These are phyloP conservation scores for Cantharis lateralis DNA, from an alignment of 2,888 invertebrate genomes.

Conservation along the genomic window DNA sequence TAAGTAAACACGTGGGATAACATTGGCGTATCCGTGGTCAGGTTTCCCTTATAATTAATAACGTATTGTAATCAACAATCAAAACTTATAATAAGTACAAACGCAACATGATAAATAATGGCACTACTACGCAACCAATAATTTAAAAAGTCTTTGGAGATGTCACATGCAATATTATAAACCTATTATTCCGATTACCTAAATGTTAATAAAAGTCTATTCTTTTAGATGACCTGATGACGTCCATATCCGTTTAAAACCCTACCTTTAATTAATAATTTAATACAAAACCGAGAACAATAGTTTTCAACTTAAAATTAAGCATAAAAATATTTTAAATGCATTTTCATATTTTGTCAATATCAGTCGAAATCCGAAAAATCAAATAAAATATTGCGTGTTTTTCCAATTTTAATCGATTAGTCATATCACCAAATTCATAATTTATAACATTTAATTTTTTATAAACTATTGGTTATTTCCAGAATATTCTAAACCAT, in stretches of 20 bases:
- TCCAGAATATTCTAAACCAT: background rate
- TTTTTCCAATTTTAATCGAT: background rate
- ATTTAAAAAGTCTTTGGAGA: background rate
- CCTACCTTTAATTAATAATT: background rate
- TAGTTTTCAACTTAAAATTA: background rate
- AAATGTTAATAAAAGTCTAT: background rate
- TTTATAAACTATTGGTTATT: background rate
- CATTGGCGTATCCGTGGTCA: conserved; percentile 37
- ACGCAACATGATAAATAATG: background rate
- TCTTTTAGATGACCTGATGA: conserved; percentile 1
- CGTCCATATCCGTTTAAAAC: background rate
- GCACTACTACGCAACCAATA: background rate
- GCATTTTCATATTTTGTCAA: background rate
- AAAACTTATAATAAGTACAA: background rate
- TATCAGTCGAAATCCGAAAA: background rate
- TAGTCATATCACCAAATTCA: background rate
- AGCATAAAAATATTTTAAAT: background rate
- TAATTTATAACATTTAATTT: background rate
- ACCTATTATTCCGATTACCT: background rate
- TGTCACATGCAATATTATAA: background rate
- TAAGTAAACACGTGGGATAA: conserved; percentile 46
- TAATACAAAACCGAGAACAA: background rate
- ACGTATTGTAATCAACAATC: background rate
- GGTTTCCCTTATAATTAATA: conserved; percentile 15
- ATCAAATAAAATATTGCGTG: background rate